A percentile compares a stretch with the other conserved stretches of the same genome.
These are phyloP conservation scores for Eupristina koningsbergeri DNA, from an alignment of 1,140 invertebrate species.

Conservation along the genomic window DNA sequence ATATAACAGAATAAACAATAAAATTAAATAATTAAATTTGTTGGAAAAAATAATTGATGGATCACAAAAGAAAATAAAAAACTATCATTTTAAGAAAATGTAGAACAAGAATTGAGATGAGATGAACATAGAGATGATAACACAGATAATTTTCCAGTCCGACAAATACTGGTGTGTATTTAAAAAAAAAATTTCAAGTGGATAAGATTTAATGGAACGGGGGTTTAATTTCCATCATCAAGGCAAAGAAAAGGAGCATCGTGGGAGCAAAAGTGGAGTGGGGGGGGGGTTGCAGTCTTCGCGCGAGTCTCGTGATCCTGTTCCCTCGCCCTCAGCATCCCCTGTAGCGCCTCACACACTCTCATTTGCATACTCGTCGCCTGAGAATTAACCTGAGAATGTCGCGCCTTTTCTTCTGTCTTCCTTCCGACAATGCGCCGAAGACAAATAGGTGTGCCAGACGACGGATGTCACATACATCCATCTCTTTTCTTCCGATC, in stretches of 20 bases:
- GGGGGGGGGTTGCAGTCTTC: too few species aligned
- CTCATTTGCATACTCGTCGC: slow-evolving; percentile 46
- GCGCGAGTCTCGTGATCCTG: neutral
- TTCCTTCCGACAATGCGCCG: too few species aligned
- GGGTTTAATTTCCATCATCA: neutral
- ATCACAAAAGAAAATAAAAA: too few species aligned
- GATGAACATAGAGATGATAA: too few species aligned
- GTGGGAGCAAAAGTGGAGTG: slow-evolving; percentile 41
- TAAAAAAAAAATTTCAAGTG: neutral
- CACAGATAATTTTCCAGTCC: neutral
- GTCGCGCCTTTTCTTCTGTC: slow-evolving; percentile 33
- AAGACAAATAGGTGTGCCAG: slow-evolving; percentile 7
- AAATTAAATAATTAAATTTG: too few species aligned
- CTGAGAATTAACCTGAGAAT: slow-evolving; percentile 50
- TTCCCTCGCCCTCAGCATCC: too few species aligned
- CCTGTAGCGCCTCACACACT: neutral
- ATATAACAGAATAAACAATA: too few species aligned
- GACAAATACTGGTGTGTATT: neutral
- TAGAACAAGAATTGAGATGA: too few species aligned
- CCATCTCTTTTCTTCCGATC: slow-evolving; percentile 10
- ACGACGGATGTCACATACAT: neutral
- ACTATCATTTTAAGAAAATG: too few species aligned
- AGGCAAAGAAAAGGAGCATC: slow-evolving; percentile 29
- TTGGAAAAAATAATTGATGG: too few species aligned
- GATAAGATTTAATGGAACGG: neutral